phyloP scores from a whole-genome alignment of 2,797 vertebrate genomes.

The Anguilla marmorata region DNA sequence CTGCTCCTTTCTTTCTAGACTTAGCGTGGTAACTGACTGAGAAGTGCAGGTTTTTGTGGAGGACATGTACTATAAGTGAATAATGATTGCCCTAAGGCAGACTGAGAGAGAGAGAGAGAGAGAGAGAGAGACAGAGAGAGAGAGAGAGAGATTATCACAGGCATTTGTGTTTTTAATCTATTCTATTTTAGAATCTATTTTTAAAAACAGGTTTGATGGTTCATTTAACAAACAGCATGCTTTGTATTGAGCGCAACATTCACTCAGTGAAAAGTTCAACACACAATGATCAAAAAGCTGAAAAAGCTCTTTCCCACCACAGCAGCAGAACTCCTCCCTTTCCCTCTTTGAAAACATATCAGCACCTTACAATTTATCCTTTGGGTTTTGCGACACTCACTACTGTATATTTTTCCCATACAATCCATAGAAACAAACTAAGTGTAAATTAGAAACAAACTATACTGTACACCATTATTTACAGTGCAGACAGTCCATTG shows the following conservation, averaged over 20 bases:
- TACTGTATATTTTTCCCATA: not conserved
- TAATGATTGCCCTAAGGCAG: conserved; percentile 36
- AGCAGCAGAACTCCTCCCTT: not conserved
- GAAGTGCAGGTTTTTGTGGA: conserved; percentile 44
- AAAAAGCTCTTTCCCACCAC: not conserved
- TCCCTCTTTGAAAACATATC: not conserved
- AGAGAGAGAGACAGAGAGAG: not conserved
- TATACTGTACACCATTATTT: not conserved
- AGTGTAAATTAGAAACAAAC: conserved; percentile 4
- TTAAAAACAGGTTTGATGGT: too few relatives aligned
- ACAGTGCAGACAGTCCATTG: not conserved
- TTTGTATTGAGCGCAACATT: not conserved
- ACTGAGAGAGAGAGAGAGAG: conserved; percentile 33
- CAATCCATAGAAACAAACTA: not conserved
- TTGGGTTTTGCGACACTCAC: not conserved
- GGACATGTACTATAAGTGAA: conserved; percentile 35
- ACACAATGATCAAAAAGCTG: too few relatives aligned
- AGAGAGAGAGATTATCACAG: conserved; percentile 37
- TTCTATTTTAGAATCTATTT: too few relatives aligned
- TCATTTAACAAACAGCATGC: not conserved
- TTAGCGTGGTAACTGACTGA: conserved; percentile 3
- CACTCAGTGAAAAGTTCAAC: not conserved
- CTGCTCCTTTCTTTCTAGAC: not conserved
- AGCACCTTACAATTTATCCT: not conserved
- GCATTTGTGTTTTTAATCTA: too few relatives aligned